Conservation (phyloP, 2,113 vertebrate genomes). For the Glaucidium brasilianum region DNA sequence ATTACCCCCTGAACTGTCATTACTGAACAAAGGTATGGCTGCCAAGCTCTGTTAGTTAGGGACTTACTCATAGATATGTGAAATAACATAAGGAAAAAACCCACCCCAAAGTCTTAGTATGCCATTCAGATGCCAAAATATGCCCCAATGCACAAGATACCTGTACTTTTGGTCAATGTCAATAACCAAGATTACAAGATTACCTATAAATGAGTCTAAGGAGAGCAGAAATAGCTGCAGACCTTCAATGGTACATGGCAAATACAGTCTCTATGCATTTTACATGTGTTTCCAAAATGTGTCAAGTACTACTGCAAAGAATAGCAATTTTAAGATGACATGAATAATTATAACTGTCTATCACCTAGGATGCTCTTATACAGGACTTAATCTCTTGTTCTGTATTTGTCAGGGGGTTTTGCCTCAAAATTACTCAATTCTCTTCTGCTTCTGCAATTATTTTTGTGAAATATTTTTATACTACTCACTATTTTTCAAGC, state of each 20-base stretch:
- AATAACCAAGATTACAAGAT: not conserved
- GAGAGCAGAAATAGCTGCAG: not conserved
- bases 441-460: not conserved
- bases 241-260: not conserved
- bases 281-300: not conserved
- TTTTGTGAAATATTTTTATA: not conserved
- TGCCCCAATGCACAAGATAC: not conserved
- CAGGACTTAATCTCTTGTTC: not conserved
- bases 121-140: not conserved
- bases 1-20: not conserved
- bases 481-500: not conserved
- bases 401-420: not conserved
- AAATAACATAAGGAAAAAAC: not conserved
- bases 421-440: not conserved
- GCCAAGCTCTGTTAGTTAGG: not conserved
- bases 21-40: not conserved
- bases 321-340: not conserved
- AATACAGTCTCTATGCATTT: not conserved
- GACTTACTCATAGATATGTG: not conserved
- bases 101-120: fast-evolving
- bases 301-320: not conserved
- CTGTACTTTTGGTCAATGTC: not conserved
- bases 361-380: not conserved
- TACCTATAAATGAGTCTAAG: not conserved
- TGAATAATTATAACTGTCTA: not conserved